phyloP scores from a whole-genome alignment of 2,888 invertebrate species.

The Pyralis farinalis region DNA sequence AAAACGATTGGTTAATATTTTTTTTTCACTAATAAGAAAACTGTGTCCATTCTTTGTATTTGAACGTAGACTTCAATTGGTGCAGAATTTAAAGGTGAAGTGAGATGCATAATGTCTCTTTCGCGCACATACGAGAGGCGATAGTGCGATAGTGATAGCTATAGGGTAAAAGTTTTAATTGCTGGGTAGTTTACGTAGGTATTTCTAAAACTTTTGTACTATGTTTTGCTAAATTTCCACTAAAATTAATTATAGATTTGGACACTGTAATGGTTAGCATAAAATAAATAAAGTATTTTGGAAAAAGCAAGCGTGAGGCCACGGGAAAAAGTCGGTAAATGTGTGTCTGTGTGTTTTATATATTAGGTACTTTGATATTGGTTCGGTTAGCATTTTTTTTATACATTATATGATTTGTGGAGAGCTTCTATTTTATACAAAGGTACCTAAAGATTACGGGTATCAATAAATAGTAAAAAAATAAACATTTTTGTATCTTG shows the following conservation, averaged over 20 bases:
- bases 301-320: conserved; percentile 46
- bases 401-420: conserved; percentile 36
- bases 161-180: conserved; percentile 69
- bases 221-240: conserved; percentile 81
- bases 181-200: conserved; percentile 75
- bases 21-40: conserved; percentile 17
- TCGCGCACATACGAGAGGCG: conserved; percentile 51
- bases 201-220: conserved; percentile 80
- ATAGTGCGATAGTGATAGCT: conserved; percentile 73
- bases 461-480: conserved; percentile 42
- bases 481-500: conserved; percentile 57
- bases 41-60: conserved; percentile 45
- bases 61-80: conserved; percentile 50
- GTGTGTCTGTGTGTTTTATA: conserved; percentile 27
- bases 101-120: conserved; percentile 36
- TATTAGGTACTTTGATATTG: conserved; percentile 26
- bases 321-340: conserved; percentile 32
- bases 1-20: conserved; percentile 5
- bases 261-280: conserved; percentile 62
- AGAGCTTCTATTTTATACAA: conserved; percentile 71
- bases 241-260: conserved; percentile 70
- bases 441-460: conserved; percentile 51
- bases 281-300: conserved; percentile 37
- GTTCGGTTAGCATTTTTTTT: conserved; percentile 29
- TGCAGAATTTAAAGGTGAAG: conserved; percentile 45